Base-by-base conservation (phyloP, 1,140 invertebrate genomes). In the Bilobella aurantiaca region DNA sequence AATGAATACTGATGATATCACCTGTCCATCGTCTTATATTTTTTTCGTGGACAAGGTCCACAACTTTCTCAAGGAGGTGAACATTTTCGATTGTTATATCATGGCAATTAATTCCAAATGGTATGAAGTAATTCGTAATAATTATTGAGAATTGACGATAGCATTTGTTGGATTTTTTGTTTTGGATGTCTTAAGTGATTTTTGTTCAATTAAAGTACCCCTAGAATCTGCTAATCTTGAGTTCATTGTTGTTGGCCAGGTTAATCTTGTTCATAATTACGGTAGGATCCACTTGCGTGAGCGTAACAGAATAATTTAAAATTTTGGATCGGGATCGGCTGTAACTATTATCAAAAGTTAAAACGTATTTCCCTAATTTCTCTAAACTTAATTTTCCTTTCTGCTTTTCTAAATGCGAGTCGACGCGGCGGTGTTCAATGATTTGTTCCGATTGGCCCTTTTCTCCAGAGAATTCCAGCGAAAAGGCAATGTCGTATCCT, bases 301-400 rank as follows among this genome's bases (percentile, higher is more conserved):
- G 8, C 5, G 28, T 23, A 5, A 59, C 31, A 5, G 8, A 29
- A 29, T 59, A 59, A 34, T 59, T 29, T 3, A 59, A 18, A 30
- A 29, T 59, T 23, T 59, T 59, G 3, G 58, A 14, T 34, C 31
- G 5, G 3, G 12, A 12, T 25, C 58, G 28, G 58, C 58, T 59
- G 58, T 59, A 59, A 29, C 28, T 59, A 29, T 59, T 59, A 29
- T 59, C 58, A 59, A 59, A 59, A 31, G 5, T 29, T 14, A 59
- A 5, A 5, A 59, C 31, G 28, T 59, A 59, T 18, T 29, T 59
- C 58, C 58, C 58, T 31, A 29, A 29, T 23, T 23, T 14, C 3
- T 29, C 18, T 14, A 59, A 25, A 8, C 58, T 25, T 30, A 59
- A 18, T 3, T 18, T 31, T 18, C 58, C 58, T 14, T 59, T 5